Conservation (phyloP, 2,113 vertebrate species). For the Maccullochella peelii region DNA sequence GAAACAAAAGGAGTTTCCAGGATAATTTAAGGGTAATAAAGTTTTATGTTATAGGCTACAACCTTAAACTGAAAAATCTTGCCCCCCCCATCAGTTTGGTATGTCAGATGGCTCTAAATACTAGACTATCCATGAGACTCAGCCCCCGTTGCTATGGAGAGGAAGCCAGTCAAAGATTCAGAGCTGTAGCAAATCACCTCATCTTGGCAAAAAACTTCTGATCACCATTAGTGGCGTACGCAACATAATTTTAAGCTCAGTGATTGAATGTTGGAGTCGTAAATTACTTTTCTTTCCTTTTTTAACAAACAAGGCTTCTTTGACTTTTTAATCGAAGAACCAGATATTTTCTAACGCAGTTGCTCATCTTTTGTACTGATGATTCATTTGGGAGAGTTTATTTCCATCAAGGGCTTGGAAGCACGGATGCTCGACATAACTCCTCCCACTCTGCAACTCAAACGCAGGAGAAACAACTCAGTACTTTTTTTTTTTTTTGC, state of each 20-base stretch:
- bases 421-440: conserved; percentile 5
- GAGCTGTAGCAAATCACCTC: background rate
- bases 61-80: background rate
- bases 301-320: background rate
- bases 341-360: too few species aligned
- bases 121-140: background rate
- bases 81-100: background rate
- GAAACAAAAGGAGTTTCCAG: background rate
- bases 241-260: background rate
- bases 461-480: conserved; percentile 14
- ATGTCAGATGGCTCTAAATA: background rate
- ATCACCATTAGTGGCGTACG: background rate
- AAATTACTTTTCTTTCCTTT: background rate
- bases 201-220: background rate
- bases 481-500: conserved; percentile 10
- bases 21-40: accelerated
- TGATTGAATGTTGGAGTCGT: background rate
- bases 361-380: background rate
- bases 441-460: background rate
- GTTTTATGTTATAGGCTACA: background rate
- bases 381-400: background rate
- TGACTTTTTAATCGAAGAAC: too few species aligned
- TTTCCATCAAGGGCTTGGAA: conserved; percentile 13
- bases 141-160: conserved; percentile 18
- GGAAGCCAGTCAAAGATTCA: background rate